Percentiles rank a stretch among this genome's conserved stretches.
These are phyloP conservation scores for Spodoptera litura DNA, from an alignment of 1,140 invertebrate species.

Conservation along the genomic window DNA sequence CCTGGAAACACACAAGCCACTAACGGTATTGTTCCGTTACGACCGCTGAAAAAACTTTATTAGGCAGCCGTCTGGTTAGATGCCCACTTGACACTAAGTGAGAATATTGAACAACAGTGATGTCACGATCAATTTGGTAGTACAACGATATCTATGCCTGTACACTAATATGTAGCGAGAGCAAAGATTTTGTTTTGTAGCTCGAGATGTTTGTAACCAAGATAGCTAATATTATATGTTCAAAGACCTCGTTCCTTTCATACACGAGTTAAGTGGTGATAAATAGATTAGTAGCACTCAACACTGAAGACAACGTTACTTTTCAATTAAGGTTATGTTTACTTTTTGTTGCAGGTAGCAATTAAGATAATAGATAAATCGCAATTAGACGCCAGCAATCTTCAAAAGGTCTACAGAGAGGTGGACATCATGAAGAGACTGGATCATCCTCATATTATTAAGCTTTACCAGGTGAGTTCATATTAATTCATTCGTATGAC, in stretches of 20 bases:
- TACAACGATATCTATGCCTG: background rate
- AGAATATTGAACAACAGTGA: background rate
- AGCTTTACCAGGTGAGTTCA: conserved; percentile 96
- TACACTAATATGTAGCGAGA: background rate
- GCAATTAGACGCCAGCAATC: conserved; percentile 97
- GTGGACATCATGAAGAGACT: conserved; percentile 99
- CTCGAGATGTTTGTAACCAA: background rate
- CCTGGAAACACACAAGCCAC: conserved; percentile 69
- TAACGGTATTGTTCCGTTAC: conserved; percentile 71
- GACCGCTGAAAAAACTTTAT: conserved; percentile 36
- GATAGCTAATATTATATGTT: conserved; percentile 3
- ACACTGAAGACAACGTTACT: background rate
- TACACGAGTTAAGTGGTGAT: background rate
- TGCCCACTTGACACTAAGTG: background rate
- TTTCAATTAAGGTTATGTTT: conserved; percentile 33
- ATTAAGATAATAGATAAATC: conserved; percentile 99
- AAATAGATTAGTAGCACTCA: background rate
- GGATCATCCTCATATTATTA: conserved; percentile 98
- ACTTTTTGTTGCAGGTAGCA: conserved; percentile 92
- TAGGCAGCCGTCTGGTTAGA: conserved; percentile 6
- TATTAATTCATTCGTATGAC: background rate
- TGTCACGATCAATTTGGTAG: background rate
- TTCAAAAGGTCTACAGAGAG: conserved; percentile 99
- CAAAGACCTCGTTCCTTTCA: background rate
- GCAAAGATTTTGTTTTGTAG: background rate